Evolutionary conservation across 64 coral and sea anemone genomes (phyloP).

Genomic region (Anthopleura sola): DNA sequence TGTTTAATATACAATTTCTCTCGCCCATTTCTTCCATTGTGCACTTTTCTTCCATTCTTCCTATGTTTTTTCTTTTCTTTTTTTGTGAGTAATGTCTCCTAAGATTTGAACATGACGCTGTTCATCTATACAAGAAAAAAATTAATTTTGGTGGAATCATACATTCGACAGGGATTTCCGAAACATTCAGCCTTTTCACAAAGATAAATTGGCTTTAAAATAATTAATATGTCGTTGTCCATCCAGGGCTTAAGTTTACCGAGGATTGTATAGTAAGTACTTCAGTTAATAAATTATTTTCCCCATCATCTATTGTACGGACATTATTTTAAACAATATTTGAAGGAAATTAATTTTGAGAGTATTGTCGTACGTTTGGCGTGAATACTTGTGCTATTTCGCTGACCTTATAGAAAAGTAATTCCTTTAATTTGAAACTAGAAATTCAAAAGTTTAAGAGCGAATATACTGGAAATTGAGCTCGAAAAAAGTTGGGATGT

Average conservation of each 20-base stretch:
- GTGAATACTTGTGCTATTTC: neutral
- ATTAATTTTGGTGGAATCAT: neutral
- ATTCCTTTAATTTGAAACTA: neutral
- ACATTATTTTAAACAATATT: neutral
- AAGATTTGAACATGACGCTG: neutral
- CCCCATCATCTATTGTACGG: neutral
- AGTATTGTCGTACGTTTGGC: neutral
- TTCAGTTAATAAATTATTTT: constrained; percentile 12
- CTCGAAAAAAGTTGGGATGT: neutral
- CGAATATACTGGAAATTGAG: neutral
- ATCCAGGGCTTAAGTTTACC: neutral
- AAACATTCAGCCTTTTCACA: neutral
- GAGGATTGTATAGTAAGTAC: neutral
- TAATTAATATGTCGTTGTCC: neutral
- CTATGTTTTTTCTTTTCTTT: neutral
- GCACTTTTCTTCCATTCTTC: neutral
- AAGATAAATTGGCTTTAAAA: constrained; percentile 1
- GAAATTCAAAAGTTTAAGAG: neutral
- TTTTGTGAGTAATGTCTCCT: neutral
- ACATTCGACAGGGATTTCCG: constrained; percentile 4
- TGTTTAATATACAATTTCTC: neutral
- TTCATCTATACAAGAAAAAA: neutral
- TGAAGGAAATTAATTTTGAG: neutral
- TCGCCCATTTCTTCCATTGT: too few species aligned
- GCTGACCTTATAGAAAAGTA: neutral